Evolutionary conservation across 2,113 vertebrate species (phyloP), one percentile per base, ranked within the genome.

Genomic region (Eolophus roseicapilla): DNA sequence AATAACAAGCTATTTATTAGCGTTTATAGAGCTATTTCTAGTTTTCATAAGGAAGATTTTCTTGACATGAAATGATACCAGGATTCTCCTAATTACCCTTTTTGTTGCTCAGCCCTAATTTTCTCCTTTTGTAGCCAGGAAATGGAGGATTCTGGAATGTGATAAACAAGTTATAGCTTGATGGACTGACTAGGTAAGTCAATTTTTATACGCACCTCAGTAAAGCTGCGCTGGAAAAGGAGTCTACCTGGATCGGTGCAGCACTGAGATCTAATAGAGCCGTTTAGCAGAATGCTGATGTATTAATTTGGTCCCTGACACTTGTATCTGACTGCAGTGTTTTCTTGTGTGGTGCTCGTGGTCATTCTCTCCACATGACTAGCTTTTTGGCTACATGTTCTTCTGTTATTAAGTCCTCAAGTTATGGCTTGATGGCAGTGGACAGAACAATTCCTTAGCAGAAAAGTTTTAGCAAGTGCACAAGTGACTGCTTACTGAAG

Each of bases 401-500:
- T 27, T 83, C 64, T 52, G 73, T 92, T 96, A 96, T 93, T 94
- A 94, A 96, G 80, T 94, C 62, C 57, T 96, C 95, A 79, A 93
- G 88, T 93, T 86, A 82, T 69, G 35, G 33, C 52, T 94, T 88
- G 86, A 90, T 93, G 82, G 88, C 69, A 69, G 52, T 49, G 93
- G 95, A 96, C 93, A 91, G 92, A 95, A 84, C 43, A 94, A 95
- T 96, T 94, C 68, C 86, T 79, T 86, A 92, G 80, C 64, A 95
- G 76, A 92, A 92, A 90, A 92, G 88, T 94, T 88, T 60, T 78
- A 90, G 62, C 47, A 92, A 96, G 73, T 53, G 69, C 73, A 78
- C 33, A 90, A 96, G 60, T 82, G 76, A 69, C 82, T 95, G 95
- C 62, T 93, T 88, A 93, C 52, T 2, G 73, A 88, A 93, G 92